Base-by-base conservation (phyloP, 2,797 vertebrate species). In the Arrhamphus sclerolepis region DNA sequence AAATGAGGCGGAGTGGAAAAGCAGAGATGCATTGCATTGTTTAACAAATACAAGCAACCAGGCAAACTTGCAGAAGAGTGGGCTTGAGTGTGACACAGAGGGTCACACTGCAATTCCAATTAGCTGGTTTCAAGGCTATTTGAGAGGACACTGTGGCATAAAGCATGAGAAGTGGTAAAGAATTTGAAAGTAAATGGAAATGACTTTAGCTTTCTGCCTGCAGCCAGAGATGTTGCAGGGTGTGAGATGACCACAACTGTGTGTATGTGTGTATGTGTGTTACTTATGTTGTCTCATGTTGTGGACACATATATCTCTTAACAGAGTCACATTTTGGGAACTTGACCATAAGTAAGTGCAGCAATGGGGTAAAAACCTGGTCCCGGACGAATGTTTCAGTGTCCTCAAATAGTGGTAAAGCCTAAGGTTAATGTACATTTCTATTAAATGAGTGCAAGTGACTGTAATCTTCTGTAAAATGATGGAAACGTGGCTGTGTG, bases 1-100 rank as follows among this genome's bases (percentile, higher is more conserved):
- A 81, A 82, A 77, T 63, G 54, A 81, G 70, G 40, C 72, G 53
- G 70, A 49, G 46, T 41, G 64, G 66, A 75, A 62, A 70, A 61
- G 26, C 31, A 17, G 62, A 70, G 46, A 49, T 29, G 53, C n/a
- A 13, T 19, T 50, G 58, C 46, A 39, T 44, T 68, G 50, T 53
- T 59, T 58, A 77, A 62, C 54, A 64, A 80, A 77, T 73, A 73
- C 46, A 57, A 68, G 51, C 57, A 69, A 60, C 38, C 44, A 57
- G 20, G 75, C 57, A 63, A 70, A 71, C 40, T 42, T 13, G 26
- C 22, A 58, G 70, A 53, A 29, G 49, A 43, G 48, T 46, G 56
- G 66, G 67, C 48, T 58, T 58, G 44, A 56, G 58, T 43, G 49
- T 68, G 65, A 75, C 57, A 68, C 48, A 34, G 46, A 64, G 68